Conservation (phyloP, 53 echinoderm and acorn worm genomes). For the Henricia sp. region DNA sequence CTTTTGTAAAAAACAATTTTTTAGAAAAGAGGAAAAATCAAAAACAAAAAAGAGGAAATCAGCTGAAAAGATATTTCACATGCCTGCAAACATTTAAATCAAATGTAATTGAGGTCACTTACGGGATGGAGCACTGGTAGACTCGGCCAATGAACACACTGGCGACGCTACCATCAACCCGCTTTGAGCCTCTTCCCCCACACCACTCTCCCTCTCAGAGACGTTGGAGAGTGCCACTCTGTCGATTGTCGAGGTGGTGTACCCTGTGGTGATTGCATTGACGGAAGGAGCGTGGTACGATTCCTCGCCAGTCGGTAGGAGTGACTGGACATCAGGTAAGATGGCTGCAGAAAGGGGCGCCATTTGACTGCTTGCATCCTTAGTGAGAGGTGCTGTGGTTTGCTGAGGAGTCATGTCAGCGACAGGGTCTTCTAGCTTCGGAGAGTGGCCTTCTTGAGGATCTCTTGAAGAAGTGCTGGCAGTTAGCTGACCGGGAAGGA, state of each 20-base stretch:
- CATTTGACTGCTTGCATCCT: slow-evolving; percentile 56
- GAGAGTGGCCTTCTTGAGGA: slow-evolving; percentile 50
- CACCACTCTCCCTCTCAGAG: slow-evolving; percentile 39
- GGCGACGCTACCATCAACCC: slow-evolving; percentile 56
- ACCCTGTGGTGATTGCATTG: slow-evolving; percentile 45
- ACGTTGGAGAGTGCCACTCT: slow-evolving; percentile 33
- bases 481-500: background rate
- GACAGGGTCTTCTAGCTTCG: slow-evolving; percentile 38
- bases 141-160: slow-evolving; percentile 49
- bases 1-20: too few relatives aligned
- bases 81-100: too few relatives aligned
- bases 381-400: slow-evolving; percentile 35
- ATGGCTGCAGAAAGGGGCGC: slow-evolving; percentile 64
- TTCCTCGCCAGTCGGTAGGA: slow-evolving; percentile 67
- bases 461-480: slow-evolving; percentile 18
- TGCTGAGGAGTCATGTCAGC: background rate
- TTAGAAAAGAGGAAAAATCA: too few relatives aligned
- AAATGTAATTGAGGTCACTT: slow-evolving; percentile 22
- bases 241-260: slow-evolving; percentile 23
- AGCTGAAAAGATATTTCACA: too few relatives aligned
- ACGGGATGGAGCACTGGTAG: slow-evolving; percentile 39
- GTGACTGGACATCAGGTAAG: slow-evolving; percentile 83
- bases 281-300: slow-evolving; percentile 37
- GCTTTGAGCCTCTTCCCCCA: slow-evolving; percentile 22
- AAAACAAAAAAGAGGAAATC: too few relatives aligned